Evolutionary conservation across 2,888 invertebrate species (phyloP).

Genomic region (Pseudococcus longispinus): DNA sequence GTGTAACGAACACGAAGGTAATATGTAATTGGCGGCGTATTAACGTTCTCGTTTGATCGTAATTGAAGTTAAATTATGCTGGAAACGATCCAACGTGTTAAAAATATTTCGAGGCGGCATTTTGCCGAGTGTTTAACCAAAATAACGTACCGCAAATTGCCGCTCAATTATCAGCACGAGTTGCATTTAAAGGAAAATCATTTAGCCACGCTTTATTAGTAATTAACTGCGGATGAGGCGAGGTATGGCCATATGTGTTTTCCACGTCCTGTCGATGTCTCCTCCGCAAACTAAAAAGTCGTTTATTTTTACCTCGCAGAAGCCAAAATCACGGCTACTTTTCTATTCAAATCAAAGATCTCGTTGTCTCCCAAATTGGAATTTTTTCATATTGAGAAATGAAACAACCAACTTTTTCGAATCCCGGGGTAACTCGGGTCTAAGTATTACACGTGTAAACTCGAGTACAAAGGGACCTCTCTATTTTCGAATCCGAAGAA

Average conservation of each 20-base stretch:
- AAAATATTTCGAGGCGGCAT: slow-evolving; percentile 40
- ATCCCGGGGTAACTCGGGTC: neutral
- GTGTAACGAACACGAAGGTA: slow-evolving; percentile 45
- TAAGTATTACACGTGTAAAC: neutral
- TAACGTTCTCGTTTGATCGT: slow-evolving; percentile 51
- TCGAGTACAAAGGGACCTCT: neutral
- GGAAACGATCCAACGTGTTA: slow-evolving; percentile 49
- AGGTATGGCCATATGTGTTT: neutral
- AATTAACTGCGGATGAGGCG: neutral
- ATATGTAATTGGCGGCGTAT: slow-evolving; percentile 54
- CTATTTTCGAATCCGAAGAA: neutral
- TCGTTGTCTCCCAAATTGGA: too few relatives aligned
- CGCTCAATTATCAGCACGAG: slow-evolving; percentile 46
- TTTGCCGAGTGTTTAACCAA: slow-evolving; percentile 34
- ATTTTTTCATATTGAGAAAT: too few relatives aligned
- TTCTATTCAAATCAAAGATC: too few relatives aligned
- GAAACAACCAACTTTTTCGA: neutral
- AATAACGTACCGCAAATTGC: slow-evolving; percentile 24
- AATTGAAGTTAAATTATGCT: slow-evolving; percentile 54
- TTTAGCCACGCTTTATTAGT: slow-evolving; percentile 22
- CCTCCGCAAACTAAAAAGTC: neutral
- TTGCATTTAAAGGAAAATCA: slow-evolving; percentile 35
- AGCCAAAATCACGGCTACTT: too few relatives aligned
- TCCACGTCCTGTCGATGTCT: neutral
- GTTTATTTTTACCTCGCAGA: neutral